These are phyloP conservation scores for Drosophila busckii DNA, from an alignment of 1,140 invertebrate species.

Conservation along the genomic window DNA sequence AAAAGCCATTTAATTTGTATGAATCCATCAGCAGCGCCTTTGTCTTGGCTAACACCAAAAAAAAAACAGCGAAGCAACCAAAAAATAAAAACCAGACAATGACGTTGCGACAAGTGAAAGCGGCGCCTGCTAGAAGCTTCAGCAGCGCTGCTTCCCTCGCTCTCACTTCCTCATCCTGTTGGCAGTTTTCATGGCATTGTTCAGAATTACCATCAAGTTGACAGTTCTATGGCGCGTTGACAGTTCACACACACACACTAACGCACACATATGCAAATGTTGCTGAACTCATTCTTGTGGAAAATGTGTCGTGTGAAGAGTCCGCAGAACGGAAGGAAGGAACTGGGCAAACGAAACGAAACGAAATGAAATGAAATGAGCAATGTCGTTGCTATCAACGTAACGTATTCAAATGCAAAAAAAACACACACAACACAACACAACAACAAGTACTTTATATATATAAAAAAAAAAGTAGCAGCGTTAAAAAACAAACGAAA, in stretches of 20 bases:
- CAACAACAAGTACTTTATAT: neutral
- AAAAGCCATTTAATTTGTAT: constrained; percentile 68
- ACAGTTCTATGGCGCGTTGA: constrained; percentile 78
- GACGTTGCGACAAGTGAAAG: constrained; percentile 43
- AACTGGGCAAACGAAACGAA: constrained; percentile 34
- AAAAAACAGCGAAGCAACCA: constrained; percentile 1
- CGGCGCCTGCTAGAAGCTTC: constrained; percentile 4
- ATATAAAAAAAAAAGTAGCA: constrained; percentile 2
- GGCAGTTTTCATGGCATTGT: constrained; percentile 65
- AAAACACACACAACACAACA: neutral
- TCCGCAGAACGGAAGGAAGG: constrained; percentile 71
- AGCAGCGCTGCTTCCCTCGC: neutral
- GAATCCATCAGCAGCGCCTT: constrained; percentile 70
- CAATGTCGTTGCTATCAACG: constrained; percentile 42
- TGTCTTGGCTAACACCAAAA: constrained; percentile 40
- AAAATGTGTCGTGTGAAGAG: constrained; percentile 59
- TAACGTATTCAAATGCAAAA: constrained; percentile 19
- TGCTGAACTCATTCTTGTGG: constrained; percentile 69
- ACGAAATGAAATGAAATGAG: constrained; percentile 53
- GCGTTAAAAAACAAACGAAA: constrained; percentile 17
- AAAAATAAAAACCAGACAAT: constrained; percentile 15
- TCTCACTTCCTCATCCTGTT: constrained; percentile 22
- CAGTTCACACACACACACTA: constrained; percentile 60
- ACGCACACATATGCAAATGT: constrained; percentile 67
- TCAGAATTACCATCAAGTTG: constrained; percentile 77